Evolutionary conservation across 2,888 invertebrate genomes (phyloP).

Genomic region (Euplagia quadripunctaria): DNA sequence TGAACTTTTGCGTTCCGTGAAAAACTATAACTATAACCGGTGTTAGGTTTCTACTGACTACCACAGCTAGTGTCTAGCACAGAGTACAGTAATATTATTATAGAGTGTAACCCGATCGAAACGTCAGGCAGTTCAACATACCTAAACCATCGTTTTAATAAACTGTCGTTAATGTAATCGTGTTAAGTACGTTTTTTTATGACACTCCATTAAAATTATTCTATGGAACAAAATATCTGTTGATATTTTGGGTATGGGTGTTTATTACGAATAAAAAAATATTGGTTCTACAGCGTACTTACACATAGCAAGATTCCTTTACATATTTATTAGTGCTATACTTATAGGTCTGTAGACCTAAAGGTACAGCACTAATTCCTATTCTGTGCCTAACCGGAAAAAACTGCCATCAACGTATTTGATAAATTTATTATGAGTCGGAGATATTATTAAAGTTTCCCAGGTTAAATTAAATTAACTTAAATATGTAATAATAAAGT

Average conservation of each 20-base stretch:
- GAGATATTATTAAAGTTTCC: neutral
- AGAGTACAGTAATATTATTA: no score
- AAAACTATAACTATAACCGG: neutral
- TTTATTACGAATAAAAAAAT: neutral
- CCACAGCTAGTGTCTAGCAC: no score
- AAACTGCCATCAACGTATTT: neutral
- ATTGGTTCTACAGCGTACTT: neutral
- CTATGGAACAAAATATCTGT: neutral
- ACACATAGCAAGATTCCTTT: no score
- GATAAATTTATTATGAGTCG: neutral
- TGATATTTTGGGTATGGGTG: neutral
- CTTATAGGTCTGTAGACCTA: no score
- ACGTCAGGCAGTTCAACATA: neutral
- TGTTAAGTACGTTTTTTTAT: neutral
- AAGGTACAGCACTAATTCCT: no score
- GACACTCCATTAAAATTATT: constrained; percentile 1
- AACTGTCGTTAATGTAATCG: no score
- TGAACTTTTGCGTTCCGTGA: neutral
- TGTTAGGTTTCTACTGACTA: no score
- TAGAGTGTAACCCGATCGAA: neutral
- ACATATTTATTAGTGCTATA: no score
- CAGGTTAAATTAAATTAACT: neutral
- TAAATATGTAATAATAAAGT: no score
- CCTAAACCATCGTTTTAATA: neutral
- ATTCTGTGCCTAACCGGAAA: no score